A percentile compares a stretch with the other conserved stretches of the same genome.
These are phyloP conservation scores for Philaethria dido DNA, from an alignment of 2,888 invertebrate genomes.

Conservation along the genomic window DNA sequence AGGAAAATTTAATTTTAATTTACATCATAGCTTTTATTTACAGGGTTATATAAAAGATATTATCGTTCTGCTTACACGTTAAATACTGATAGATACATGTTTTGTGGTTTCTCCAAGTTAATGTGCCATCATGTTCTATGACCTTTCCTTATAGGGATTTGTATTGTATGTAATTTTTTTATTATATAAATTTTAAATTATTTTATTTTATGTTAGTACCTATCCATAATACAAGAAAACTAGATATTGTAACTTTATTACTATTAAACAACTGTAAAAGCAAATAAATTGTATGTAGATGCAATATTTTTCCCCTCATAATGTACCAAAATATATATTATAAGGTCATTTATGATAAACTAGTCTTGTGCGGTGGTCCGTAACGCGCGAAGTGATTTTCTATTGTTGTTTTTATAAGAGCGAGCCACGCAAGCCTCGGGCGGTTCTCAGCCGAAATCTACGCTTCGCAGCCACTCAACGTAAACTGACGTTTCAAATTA, in stretches of 20 bases:
- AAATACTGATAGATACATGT: slow-evolving; percentile 34
- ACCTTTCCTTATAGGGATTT: slow-evolving; percentile 20
- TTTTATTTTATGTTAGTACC: background rate
- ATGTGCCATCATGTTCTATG: slow-evolving; percentile 18
- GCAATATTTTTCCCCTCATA: no score
- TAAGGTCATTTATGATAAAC: background rate
- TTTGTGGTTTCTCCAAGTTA: slow-evolving; percentile 31
- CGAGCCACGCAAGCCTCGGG: slow-evolving; percentile 57
- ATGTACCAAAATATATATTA: no score
- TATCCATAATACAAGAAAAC: no score
- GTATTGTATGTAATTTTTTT: background rate
- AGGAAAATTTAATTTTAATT: slow-evolving; percentile 40
- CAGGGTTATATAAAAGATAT: slow-evolving; percentile 34
- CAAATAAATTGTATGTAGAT: no score
- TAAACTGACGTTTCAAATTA: slow-evolving; percentile 57
- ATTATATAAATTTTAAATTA: background rate
- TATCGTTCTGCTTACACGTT: slow-evolving; percentile 36
- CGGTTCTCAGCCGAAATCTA: slow-evolving; percentile 68
- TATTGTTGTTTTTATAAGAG: slow-evolving; percentile 60
- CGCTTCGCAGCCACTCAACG: slow-evolving; percentile 58
- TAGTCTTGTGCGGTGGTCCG: slow-evolving; percentile 34
- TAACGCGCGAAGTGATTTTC: slow-evolving; percentile 54
- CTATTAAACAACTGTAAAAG: no score
- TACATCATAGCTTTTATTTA: slow-evolving; percentile 40
- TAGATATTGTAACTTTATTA: no score